A percentile compares a stretch with the other conserved stretches of the same genome.
phyloP scores from a whole-genome alignment of 2,888 invertebrate genomes.

The Eupeodes latifasciatus region DNA sequence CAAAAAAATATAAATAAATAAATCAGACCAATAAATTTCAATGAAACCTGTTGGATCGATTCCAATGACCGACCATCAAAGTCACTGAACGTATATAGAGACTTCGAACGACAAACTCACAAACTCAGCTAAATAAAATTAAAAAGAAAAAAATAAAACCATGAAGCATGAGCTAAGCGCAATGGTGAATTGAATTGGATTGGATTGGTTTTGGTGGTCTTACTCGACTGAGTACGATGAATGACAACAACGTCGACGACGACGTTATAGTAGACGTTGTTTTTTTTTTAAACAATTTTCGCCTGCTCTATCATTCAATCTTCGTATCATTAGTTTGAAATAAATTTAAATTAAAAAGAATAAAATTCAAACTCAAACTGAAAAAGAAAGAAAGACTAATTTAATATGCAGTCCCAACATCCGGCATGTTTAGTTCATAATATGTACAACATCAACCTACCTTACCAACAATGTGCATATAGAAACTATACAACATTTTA shows the following conservation, averaged over 20 bases:
- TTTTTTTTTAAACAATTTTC: background rate
- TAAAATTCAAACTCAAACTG: slow-evolving; percentile 10
- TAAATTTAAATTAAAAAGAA: slow-evolving; percentile 51
- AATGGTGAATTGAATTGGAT: slow-evolving; percentile 43
- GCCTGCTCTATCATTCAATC: slow-evolving; percentile 35
- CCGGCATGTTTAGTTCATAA: slow-evolving; percentile 40
- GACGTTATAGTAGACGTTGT: background rate
- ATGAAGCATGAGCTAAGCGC: background rate
- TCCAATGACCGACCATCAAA: slow-evolving; percentile 76
- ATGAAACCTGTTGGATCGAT: slow-evolving; percentile 76
- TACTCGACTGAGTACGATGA: slow-evolving; percentile 8
- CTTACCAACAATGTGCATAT: background rate
- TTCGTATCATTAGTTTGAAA: slow-evolving; percentile 56
- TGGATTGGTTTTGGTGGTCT: slow-evolving; percentile 49
- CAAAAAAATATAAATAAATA: slow-evolving; percentile 24
- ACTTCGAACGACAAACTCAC: slow-evolving; percentile 5
- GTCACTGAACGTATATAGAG: slow-evolving; percentile 61
- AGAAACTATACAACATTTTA: too few species aligned
- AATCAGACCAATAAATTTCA: slow-evolving; percentile 69
- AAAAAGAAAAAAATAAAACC: background rate
- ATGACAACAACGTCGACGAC: background rate
- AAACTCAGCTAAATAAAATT: background rate
- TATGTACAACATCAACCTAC: background rate
- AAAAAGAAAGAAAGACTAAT: slow-evolving; percentile 45
- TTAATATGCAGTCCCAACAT: slow-evolving; percentile 64